These are phyloP conservation scores for Beris chalybata DNA, from an alignment of 2,888 invertebrate species.

Conservation along the genomic window DNA sequence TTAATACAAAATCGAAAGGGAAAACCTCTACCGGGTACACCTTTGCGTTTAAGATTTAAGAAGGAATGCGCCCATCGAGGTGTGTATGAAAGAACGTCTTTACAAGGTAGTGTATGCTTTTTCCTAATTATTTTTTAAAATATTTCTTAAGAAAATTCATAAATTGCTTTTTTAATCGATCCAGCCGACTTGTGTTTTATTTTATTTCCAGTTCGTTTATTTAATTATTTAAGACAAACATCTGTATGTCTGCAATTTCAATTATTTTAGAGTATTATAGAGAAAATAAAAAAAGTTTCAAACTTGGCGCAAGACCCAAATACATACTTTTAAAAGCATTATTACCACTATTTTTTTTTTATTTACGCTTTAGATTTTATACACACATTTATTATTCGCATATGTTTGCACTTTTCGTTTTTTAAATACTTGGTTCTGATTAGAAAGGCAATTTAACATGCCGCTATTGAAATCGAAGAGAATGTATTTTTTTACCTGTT, in stretches of 20 bases:
- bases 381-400: not conserved
- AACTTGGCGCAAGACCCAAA: not conserved
- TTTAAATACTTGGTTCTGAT: slow-evolving; percentile 30
- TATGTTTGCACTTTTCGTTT: slow-evolving; percentile 21
- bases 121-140: slow-evolving; percentile 18
- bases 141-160: slow-evolving; percentile 14
- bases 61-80: slow-evolving; percentile 94
- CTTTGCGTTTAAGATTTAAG: slow-evolving; percentile 80
- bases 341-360: not conserved
- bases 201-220: too few relatives aligned
- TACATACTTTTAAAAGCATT: not conserved
- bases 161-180: slow-evolving; percentile 34
- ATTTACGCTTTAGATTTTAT: not conserved
- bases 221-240: too few relatives aligned
- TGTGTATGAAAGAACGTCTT: slow-evolving; percentile 66
- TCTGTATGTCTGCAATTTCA: too few relatives aligned
- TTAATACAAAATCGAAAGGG: slow-evolving; percentile 80
- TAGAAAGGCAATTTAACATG: slow-evolving; percentile 39
- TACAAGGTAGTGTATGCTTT: slow-evolving; percentile 57
- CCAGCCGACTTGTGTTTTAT: too few relatives aligned
- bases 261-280: too few relatives aligned
- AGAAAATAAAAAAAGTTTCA: too few relatives aligned
- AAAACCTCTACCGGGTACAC: slow-evolving; percentile 81
- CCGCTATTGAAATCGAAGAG: slow-evolving; percentile 30
- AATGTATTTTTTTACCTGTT: not conserved